Evolutionary conservation across 2,113 vertebrate genomes (phyloP), one percentile per base, ranked within the genome.

Genomic region (Antechinus stuartii): DNA sequence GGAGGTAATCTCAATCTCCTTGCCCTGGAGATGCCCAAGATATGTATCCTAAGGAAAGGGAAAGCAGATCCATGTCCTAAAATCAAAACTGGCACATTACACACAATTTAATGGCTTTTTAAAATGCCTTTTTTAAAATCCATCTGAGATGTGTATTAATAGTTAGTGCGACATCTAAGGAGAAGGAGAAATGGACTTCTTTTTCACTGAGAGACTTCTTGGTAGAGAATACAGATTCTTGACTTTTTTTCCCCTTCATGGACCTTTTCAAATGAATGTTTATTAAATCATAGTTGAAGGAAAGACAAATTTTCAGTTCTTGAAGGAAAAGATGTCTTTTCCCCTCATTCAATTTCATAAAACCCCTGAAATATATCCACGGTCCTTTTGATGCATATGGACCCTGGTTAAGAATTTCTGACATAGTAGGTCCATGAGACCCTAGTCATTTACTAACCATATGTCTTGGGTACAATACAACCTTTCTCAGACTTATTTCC

Each of bases 1-100:
- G 30, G 30, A 68, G 11, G 14, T n/a, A 61, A 61, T n/a, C 61
- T 42, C n/a, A 84, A 84, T 84, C 22, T n/a, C 35, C n/a, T n/a
- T 84, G 5, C 35, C 68, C 68, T 22, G 19, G n/a, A 84, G n/a
- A 22, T 84, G 19, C 16, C 68, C 35, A 84, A 84, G n/a, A 84
- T 84, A 84, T 42, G 35, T 35, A 84, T 95, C 93, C 49, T 92
- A 94, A 92, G 89, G 27, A 54, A 92, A 94, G 4, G 55, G 92
- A 95, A 95, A 95, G 47, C 68, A 95, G 96, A 49, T 50, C 25
- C 91, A 89, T 91, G 76, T 90, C 9, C 92, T 96, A n/a, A 94
- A n/a, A 96, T 96, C 19, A 96, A 68, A 76, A 76, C 61, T 76
- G 35, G 35, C 35, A 76, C 3, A n/a, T 76, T 6, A 76, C 2